Evolutionary conservation across 1,140 invertebrate species (phyloP).

Genomic region (Leptinotarsa undecemlineata): DNA sequence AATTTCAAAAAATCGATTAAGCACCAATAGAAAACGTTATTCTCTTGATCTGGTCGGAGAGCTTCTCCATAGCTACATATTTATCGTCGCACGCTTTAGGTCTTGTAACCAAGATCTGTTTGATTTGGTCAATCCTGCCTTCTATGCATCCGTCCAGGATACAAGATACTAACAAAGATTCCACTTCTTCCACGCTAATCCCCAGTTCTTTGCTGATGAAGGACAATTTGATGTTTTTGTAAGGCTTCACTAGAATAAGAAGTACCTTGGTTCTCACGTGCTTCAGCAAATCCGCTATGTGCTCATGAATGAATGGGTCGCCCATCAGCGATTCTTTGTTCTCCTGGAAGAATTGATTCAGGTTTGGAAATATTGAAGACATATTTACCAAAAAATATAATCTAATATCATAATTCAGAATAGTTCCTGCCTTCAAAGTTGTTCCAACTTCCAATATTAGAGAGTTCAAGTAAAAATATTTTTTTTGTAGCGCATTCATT

Average conservation of each 20-base stretch:
- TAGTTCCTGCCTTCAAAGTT: too few relatives aligned
- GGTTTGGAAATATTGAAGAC: background rate
- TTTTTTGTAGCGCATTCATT: background rate
- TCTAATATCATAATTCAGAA: too few relatives aligned
- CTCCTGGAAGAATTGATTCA: slow-evolving; percentile 13
- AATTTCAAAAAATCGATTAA: background rate
- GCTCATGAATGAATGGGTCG: slow-evolving; percentile 97
- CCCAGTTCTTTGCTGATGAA: slow-evolving; percentile 97
- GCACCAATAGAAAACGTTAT: slow-evolving; percentile 12
- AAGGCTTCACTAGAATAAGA: slow-evolving; percentile 95
- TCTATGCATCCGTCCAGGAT: slow-evolving; percentile 69
- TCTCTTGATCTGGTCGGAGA: slow-evolving; percentile 65
- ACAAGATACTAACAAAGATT: slow-evolving; percentile 87
- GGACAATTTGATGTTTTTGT: slow-evolving; percentile 94
- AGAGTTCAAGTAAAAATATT: too few relatives aligned
- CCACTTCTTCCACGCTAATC: slow-evolving; percentile 92
- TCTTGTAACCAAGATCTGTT: slow-evolving; percentile 66
- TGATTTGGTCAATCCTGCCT: slow-evolving; percentile 58
- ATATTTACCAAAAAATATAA: background rate
- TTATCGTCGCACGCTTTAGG: slow-evolving; percentile 76
- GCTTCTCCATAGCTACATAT: slow-evolving; percentile 91
- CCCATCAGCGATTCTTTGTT: slow-evolving; percentile 86
- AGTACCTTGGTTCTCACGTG: slow-evolving; percentile 96
- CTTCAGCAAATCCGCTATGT: slow-evolving; percentile 94
- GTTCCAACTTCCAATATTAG: too few relatives aligned